phyloP scores from a whole-genome alignment of 2,113 vertebrate genomes.

The Apodemus speciosus region DNA sequence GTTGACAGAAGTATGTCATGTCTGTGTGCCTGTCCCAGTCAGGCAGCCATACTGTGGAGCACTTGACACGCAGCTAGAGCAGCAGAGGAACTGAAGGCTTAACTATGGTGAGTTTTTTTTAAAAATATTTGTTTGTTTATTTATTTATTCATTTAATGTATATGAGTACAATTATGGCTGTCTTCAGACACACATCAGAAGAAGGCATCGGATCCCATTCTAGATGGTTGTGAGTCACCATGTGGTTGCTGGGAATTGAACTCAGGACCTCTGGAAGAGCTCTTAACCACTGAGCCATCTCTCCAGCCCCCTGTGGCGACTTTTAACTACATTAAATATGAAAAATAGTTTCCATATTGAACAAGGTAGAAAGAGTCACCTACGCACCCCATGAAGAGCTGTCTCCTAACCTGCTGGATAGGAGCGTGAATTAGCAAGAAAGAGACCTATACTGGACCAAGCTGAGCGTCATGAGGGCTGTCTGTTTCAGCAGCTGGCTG shows the following conservation, averaged over 20 bases:
- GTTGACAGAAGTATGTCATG: fast-evolving
- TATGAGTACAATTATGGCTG: too few relatives aligned
- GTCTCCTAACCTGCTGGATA: background rate
- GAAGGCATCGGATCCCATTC: too few relatives aligned
- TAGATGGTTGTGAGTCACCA: too few relatives aligned
- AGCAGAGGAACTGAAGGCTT: background rate
- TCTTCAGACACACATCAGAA: too few relatives aligned
- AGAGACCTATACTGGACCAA: fast-evolving
- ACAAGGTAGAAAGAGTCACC: background rate
- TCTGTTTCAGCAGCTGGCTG: background rate
- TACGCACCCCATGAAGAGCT: background rate
- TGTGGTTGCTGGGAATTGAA: too few relatives aligned
- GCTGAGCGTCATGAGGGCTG: background rate
- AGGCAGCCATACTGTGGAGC: background rate
- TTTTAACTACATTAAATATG: background rate
- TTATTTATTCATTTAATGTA: too few relatives aligned
- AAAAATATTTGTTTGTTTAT: too few relatives aligned
- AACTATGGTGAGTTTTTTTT: background rate
- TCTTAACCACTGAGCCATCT: too few relatives aligned
- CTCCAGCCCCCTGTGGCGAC: too few relatives aligned
- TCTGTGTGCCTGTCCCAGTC: fast-evolving
- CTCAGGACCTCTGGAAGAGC: too few relatives aligned
- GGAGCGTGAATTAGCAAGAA: background rate
- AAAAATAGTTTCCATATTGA: background rate
- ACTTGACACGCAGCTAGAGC: background rate